Evolutionary conservation across 1,140 invertebrate species (phyloP).

Genomic region (Gonioctena quinquepunctata): DNA sequence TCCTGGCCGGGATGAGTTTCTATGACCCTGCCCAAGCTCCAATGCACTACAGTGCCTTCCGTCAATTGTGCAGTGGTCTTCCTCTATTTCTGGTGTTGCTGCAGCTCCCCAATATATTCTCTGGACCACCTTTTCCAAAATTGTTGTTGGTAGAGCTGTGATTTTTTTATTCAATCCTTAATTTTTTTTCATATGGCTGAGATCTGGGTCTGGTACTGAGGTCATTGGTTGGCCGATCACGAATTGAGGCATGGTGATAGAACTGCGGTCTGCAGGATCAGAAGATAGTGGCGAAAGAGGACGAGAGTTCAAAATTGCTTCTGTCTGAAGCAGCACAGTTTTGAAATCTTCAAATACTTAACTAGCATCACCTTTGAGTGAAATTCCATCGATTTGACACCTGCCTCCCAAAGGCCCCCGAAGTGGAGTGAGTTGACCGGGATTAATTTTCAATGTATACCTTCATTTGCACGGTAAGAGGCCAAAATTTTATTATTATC

Average conservation of each 20-base stretch:
- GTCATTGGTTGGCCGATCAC: conserved; percentile 41
- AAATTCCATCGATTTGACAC: conserved; percentile 38
- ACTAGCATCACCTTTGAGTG: conserved; percentile 31
- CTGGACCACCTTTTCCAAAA: too few species aligned
- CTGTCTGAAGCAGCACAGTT: conserved; percentile 41
- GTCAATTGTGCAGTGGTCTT: too few species aligned
- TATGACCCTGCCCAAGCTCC: too few species aligned
- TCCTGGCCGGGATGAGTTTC: too few species aligned
- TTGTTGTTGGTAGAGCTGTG: too few species aligned
- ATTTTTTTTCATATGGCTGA: too few species aligned
- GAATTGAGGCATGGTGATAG: conserved; percentile 50
- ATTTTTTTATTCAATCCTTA: too few species aligned
- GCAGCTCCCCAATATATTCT: too few species aligned
- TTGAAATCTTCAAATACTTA: conserved; percentile 44
- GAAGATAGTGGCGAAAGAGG: conserved; percentile 26
- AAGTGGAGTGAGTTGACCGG: conserved; percentile 42
- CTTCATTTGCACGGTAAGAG: not conserved
- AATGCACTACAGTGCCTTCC: too few species aligned
- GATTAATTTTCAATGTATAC: conserved; percentile 51
- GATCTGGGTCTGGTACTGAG: conserved; percentile 44
- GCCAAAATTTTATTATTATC: too few species aligned
- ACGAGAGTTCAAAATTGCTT: conserved; percentile 46
- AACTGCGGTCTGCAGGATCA: conserved; percentile 36
- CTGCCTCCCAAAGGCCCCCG: conserved; percentile 52
- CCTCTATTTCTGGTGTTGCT: too few species aligned